Base-by-base conservation (phyloP, 30 jellyfish, hydroid and myxozoan genomes). In the Cassiopea andromeda region DNA sequence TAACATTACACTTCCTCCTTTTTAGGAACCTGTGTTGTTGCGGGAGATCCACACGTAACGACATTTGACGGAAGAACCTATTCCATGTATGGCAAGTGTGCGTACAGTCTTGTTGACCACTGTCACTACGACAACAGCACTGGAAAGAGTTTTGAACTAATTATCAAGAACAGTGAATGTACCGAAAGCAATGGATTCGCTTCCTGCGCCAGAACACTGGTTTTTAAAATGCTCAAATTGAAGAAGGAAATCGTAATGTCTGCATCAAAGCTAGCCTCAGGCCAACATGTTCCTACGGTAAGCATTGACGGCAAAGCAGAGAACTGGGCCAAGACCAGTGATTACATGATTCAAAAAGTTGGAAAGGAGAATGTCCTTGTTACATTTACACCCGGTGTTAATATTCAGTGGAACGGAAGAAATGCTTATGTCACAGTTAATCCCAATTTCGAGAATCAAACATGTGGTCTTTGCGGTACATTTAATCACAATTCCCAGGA, bases 381-480 rank as follows among this genome's bases (percentile, higher is more conserved):
- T 9, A 86, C 89, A 18, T 48, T 85, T 8, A 18, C 73, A 5
- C 73, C 81, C 7, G 97, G 97, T 19, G 50, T 96, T 73, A 89
- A 73, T 86, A 58, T 96, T 15, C 93, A 71, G 48, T 96, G 99
- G 99, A 96, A 97, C 1, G 98, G 97, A 1, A 83, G 92, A 44
- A 96, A 87, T 87, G 97, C 93, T 45, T 96, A 82, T 84, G 61
- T 96, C 66, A 92, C 98, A 2, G 99, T 96, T 19, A 92, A 94
- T 46, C 94, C 97, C 44, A 71, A 82, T 17, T 96, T 64, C 83
- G 98, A 85, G 70, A 92, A 92, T 61, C 85, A 96, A 75, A 96
- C 99, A 8, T 96, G 99, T 85, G 99, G 99, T 88, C 80, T 96
- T 19, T 96, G 99, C 68, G 99, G 99, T 72, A 96, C 99, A n/a